Conservation (phyloP, 2,797 vertebrate species). For the Serranus cabrilla region DNA sequence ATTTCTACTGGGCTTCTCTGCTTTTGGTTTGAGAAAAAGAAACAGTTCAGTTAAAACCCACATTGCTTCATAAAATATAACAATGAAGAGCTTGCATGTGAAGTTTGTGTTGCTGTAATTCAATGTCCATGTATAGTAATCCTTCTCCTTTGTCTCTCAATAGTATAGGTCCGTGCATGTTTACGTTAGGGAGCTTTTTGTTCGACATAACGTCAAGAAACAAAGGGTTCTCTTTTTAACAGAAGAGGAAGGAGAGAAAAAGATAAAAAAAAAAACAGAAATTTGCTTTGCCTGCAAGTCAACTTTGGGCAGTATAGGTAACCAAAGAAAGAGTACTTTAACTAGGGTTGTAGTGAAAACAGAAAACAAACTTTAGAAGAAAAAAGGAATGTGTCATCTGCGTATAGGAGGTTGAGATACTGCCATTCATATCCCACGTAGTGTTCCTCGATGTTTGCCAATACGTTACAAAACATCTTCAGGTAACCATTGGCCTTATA, state of each 20-base stretch:
- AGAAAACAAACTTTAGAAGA: constrained; percentile 75
- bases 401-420: constrained; percentile 85
- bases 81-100: constrained; percentile 83
- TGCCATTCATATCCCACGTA: constrained; percentile 87
- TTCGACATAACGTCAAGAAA: constrained; percentile 71
- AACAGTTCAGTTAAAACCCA: constrained; percentile 51
- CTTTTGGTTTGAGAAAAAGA: constrained; percentile 44
- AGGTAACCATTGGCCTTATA: constrained; percentile 98
- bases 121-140: constrained; percentile 80
- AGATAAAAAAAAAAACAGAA: constrained; percentile 27
- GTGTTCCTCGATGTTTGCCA: constrained; percentile 89
- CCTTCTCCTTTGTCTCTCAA: constrained; percentile 63
- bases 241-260: constrained; percentile 50
- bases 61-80: constrained; percentile 58
- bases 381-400: constrained; percentile 72
- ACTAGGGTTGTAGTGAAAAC: constrained; percentile 71
- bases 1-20: constrained; percentile 55
- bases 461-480: constrained; percentile 91
- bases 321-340: constrained; percentile 87
- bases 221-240: constrained; percentile 66
- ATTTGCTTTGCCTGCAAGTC: constrained; percentile 82
- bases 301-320: constrained; percentile 85
- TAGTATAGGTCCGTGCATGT: constrained; percentile 83
- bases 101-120: constrained; percentile 86
- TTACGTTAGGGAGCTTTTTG: constrained; percentile 77